phyloP scores from a whole-genome alignment of 2,888 invertebrate species.

The Cosmia trapezina region DNA sequence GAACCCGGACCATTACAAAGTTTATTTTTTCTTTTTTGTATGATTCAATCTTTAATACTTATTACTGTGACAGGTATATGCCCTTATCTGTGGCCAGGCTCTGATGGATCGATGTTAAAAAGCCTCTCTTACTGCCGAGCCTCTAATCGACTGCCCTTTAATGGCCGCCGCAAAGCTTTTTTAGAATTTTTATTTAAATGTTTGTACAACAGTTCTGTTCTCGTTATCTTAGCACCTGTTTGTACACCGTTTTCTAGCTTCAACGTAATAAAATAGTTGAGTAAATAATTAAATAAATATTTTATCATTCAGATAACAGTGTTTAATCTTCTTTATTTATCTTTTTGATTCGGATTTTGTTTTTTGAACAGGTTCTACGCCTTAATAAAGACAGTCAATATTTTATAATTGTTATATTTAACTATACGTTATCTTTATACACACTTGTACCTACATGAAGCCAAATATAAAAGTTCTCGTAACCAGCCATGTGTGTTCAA shows the following conservation, averaged over 20 bases:
- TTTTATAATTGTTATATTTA: slow-evolving; percentile 7
- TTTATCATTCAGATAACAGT: slow-evolving; percentile 41
- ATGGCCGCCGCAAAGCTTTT: slow-evolving; percentile 75
- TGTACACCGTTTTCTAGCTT: slow-evolving; percentile 52
- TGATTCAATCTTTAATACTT: slow-evolving; percentile 81
- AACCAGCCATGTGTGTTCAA: not conserved
- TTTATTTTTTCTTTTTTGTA: slow-evolving; percentile 70
- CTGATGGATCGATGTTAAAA: slow-evolving; percentile 87
- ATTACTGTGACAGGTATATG: slow-evolving; percentile 85
- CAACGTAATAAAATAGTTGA: slow-evolving; percentile 46
- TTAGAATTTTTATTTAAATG: slow-evolving; percentile 73
- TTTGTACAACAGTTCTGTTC: slow-evolving; percentile 64
- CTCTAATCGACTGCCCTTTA: slow-evolving; percentile 81
- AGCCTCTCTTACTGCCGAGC: slow-evolving; percentile 78
- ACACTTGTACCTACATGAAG: not conserved
- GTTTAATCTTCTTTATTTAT: slow-evolving; percentile 28
- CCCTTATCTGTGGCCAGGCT: slow-evolving; percentile 81
- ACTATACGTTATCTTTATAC: not conserved
- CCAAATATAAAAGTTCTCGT: not conserved
- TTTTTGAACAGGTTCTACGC: slow-evolving; percentile 4
- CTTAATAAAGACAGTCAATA: slow-evolving; percentile 2
- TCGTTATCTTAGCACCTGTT: slow-evolving; percentile 63
- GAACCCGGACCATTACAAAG: slow-evolving; percentile 71
- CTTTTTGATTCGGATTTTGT: slow-evolving; percentile 9
- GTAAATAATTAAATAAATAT: slow-evolving; percentile 52